Conservation (phyloP, 1,140 invertebrate species). For the Habropoda laboriosa region DNA sequence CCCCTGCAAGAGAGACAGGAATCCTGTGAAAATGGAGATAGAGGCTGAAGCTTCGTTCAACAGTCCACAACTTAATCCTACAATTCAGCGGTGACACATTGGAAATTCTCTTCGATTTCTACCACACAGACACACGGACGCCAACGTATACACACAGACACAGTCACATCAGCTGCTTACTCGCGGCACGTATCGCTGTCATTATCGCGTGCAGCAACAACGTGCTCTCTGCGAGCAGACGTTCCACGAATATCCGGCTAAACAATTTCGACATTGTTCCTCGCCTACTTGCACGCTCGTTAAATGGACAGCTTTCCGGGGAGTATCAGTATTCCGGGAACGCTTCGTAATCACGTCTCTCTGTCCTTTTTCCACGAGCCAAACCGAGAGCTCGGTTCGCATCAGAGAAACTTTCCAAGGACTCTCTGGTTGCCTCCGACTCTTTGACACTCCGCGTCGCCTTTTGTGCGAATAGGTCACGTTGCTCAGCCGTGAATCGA, state of each 20-base stretch:
- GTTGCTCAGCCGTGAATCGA: too few relatives aligned
- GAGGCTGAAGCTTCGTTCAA: not conserved
- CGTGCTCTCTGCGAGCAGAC: not conserved
- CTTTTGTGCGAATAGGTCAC: not conserved
- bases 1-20: not conserved
- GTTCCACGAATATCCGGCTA: conserved; percentile 16
- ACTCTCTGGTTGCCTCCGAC: not conserved
- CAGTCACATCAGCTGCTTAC: too few relatives aligned
- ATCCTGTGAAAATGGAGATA: not conserved
- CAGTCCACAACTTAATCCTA: not conserved
- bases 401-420: not conserved
- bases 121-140: not conserved
- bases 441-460: not conserved
- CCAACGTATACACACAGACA: not conserved
- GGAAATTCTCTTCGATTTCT: not conserved
- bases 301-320: conserved; percentile 11
- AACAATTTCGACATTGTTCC: conserved; percentile 33
- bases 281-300: not conserved
- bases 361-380: not conserved
- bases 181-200: conserved; percentile 2
- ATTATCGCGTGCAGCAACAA: conserved; percentile 6
- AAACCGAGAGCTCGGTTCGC: not conserved
- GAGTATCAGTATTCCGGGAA: conserved; percentile 13
- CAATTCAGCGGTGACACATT: not conserved
- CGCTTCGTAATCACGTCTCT: not conserved